Evolutionary conservation across 1,140 invertebrate species (phyloP).

Genomic region (Anoplolepis gracilipes): DNA sequence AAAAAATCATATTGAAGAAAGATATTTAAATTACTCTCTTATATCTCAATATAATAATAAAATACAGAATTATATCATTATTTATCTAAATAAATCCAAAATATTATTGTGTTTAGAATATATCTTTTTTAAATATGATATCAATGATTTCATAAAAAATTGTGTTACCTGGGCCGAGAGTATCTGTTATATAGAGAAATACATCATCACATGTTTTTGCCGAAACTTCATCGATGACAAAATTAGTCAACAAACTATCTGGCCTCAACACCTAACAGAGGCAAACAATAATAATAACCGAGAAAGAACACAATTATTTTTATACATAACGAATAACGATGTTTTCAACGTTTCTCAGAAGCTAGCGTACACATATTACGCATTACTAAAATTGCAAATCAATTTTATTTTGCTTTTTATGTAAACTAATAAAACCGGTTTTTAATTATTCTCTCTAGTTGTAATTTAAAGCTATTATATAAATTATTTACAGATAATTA

Average conservation of each 20-base stretch:
- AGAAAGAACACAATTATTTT: constrained; percentile 31
- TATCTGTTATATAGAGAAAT: constrained; percentile 92
- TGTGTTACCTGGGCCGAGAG: constrained; percentile 89
- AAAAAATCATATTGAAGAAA: not conserved
- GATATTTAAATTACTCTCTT: too few species aligned
- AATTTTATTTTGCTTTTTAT: too few species aligned
- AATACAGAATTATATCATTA: not conserved
- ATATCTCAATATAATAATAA: not conserved
- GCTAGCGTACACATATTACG: not conserved
- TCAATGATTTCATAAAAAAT: constrained; percentile 9
- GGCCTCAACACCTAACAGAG: constrained; percentile 88
- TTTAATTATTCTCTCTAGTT: constrained; percentile 23
- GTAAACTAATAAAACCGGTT: constrained; percentile 29
- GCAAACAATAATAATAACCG: constrained; percentile 6
- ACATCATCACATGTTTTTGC: constrained; percentile 90
- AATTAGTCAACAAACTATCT: constrained; percentile 91
- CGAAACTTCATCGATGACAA: constrained; percentile 91
- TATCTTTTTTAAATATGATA: not conserved
- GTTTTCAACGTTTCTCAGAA: not conserved
- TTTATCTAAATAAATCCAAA: not conserved
- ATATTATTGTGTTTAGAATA: not conserved
- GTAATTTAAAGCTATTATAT: not conserved
- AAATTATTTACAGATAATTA: constrained; percentile 12
- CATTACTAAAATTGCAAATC: too few species aligned
- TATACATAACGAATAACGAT: not conserved